A percentile compares a stretch with the other conserved stretches of the same genome.
Evolutionary conservation across 1,140 invertebrate genomes (phyloP).

Genomic region (Contarinia nasturtii): DNA sequence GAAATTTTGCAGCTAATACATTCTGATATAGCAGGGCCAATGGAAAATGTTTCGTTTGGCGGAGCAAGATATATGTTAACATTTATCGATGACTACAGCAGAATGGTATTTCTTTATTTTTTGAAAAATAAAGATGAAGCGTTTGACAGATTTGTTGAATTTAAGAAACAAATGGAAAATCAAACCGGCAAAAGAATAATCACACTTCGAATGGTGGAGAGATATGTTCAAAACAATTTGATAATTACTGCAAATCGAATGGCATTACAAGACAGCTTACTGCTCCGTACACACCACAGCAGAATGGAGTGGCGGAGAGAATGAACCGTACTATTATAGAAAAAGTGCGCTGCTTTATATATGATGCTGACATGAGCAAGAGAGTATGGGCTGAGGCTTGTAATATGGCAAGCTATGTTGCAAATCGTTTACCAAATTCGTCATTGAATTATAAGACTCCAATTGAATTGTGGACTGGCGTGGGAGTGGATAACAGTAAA

Average conservation of each 20-base stretch:
- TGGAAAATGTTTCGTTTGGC: constrained; percentile 15
- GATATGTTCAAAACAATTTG: constrained; percentile 14
- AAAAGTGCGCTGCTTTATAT: constrained; percentile 15
- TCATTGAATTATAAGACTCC: constrained; percentile 3
- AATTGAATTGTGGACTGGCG: constrained; percentile 9
- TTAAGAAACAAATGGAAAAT: constrained; percentile 8
- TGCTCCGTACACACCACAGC: constrained; percentile 6
- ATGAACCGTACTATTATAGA: constrained; percentile 5
- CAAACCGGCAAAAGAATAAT: constrained; percentile 13
- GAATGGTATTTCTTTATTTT: constrained; percentile 23
- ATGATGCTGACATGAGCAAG: constrained; percentile 9
- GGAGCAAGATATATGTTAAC: constrained; percentile 17
- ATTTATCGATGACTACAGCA: constrained; percentile 22
- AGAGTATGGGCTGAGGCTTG: constrained; percentile 22
- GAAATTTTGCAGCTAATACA: constrained; percentile 10
- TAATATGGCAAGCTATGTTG: constrained; percentile 18
- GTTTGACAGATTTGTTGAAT: constrained; percentile 13
- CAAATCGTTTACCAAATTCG: constrained; percentile 18
- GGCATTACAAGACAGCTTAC: constrained; percentile 8
- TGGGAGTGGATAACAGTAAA: constrained; percentile 9
- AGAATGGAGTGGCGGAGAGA: constrained; percentile 8
- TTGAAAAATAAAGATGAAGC: constrained; percentile 12
- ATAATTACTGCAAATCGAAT: constrained; percentile 1
- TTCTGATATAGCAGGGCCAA: constrained; percentile 12
- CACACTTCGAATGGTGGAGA: constrained; percentile 22